Conservation (phyloP, 2,797 vertebrate genomes). For the Linurgus olivaceus region DNA sequence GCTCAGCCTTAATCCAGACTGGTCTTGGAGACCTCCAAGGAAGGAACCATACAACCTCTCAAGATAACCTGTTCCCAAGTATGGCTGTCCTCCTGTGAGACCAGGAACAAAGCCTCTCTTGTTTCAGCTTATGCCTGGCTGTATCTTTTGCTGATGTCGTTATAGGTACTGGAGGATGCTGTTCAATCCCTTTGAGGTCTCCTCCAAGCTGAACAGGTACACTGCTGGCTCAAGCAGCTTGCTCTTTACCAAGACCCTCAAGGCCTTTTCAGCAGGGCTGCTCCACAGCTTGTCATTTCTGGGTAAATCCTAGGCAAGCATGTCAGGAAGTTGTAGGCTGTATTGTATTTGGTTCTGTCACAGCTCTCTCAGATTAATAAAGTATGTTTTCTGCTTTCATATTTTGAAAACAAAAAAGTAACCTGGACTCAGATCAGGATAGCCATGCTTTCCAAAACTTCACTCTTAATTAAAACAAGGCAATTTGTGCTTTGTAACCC, state of each 20-base stretch:
- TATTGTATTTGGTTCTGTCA: background rate
- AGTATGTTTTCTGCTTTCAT: conserved; percentile 22
- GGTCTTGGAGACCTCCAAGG: background rate
- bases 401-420: background rate
- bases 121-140: background rate
- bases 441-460: conserved; percentile 21
- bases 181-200: background rate
- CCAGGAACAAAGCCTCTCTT: background rate
- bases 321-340: background rate
- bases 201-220: background rate
- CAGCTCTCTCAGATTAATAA: background rate
- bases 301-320: background rate
- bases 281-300: background rate
- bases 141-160: background rate
- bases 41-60: background rate
- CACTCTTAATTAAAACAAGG: conserved; percentile 67
- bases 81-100: background rate
- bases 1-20: background rate
- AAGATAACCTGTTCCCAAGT: background rate
- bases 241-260: background rate
- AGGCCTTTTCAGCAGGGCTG: background rate
- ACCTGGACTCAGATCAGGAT: background rate
- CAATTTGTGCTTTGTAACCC: conserved; percentile 71
- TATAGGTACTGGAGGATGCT: background rate
- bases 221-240: background rate